A percentile compares a stretch with the other conserved stretches of the same genome.
Evolutionary conservation across 2,888 invertebrate genomes (phyloP).

Genomic region (Mechanitis messenoides): DNA sequence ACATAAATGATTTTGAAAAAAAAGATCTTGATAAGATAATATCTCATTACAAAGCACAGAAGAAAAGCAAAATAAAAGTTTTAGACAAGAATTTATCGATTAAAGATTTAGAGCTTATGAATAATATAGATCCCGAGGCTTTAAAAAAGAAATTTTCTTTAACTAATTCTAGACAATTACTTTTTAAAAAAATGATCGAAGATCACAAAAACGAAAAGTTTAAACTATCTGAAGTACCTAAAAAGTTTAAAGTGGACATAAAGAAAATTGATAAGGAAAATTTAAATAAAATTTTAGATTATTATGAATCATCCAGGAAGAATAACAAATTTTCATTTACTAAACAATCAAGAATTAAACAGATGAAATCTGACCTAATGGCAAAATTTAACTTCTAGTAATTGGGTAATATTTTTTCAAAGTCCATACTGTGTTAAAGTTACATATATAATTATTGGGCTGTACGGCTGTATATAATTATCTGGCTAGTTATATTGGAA

Average conservation of each 20-base stretch:
- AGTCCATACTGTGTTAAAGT: too few relatives aligned
- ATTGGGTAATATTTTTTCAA: too few relatives aligned
- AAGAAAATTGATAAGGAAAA: slow-evolving; percentile 31
- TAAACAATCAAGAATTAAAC: slow-evolving; percentile 30
- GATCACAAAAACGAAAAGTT: slow-evolving; percentile 37
- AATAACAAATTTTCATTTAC: slow-evolving; percentile 20
- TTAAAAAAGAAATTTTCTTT: slow-evolving; percentile 34
- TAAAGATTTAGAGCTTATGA: slow-evolving; percentile 13
- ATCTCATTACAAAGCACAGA: slow-evolving; percentile 23
- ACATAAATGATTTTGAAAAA: slow-evolving; percentile 27
- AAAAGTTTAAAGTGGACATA: slow-evolving; percentile 26
- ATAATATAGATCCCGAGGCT: slow-evolving; percentile 21
- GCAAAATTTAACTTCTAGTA: slow-evolving; percentile 17
- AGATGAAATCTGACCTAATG: slow-evolving; percentile 28
- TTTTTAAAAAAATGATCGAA: slow-evolving; percentile 37
- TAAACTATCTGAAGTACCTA: slow-evolving; percentile 22
- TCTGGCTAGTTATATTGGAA: too few relatives aligned
- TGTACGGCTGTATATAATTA: too few relatives aligned
- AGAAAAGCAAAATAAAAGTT: slow-evolving; percentile 14
- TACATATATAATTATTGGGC: too few relatives aligned
- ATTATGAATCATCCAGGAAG: slow-evolving; percentile 24
- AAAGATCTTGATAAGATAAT: slow-evolving; percentile 28
- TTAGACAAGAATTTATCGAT: slow-evolving; percentile 1
- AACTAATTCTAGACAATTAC: slow-evolving; percentile 31
- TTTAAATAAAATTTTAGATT: slow-evolving; percentile 30